A percentile compares a stretch with the other conserved stretches of the same genome.
Conservation (phyloP, 2,113 vertebrate genomes). For the Scomber japonicus region DNA sequence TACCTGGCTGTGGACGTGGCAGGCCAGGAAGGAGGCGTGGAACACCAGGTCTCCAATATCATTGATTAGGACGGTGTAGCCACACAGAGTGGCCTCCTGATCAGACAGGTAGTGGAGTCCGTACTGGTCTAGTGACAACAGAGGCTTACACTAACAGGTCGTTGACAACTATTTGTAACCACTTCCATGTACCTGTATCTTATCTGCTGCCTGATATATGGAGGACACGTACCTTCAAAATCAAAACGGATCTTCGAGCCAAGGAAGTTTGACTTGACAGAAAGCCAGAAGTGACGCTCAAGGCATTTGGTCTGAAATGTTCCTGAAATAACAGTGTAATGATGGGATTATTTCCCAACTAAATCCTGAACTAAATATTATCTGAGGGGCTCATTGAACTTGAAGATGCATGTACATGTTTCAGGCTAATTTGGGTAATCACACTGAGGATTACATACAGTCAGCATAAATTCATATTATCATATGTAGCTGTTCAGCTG, state of each 20-base stretch:
- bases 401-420: background rate
- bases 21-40: slow-evolving; percentile 74
- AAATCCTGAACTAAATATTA: background rate
- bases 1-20: slow-evolving; percentile 68
- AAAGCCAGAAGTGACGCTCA: slow-evolving; percentile 72
- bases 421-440: no score
- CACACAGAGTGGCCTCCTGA: slow-evolving; percentile 62
- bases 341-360: background rate
- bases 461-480: no score
- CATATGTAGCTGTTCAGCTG: no score
- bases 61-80: slow-evolving; percentile 59
- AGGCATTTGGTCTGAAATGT: slow-evolving; percentile 65
- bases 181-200: no score
- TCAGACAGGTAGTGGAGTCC: slow-evolving; percentile 59
- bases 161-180: no score
- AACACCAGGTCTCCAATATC: slow-evolving; percentile 65
- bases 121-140: slow-evolving; percentile 49
- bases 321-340: slow-evolving; percentile 40
- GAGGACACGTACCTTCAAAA: slow-evolving; percentile 60
- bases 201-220: no score
- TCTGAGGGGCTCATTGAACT: background rate
- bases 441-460: no score
- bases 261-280: slow-evolving; percentile 57
- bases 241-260: slow-evolving; percentile 48
- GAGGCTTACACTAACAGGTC: background rate